A percentile compares a stretch with the other conserved stretches of the same genome.
Conservation (phyloP, 2,113 vertebrate species). For the Neofelis nebulosa region DNA sequence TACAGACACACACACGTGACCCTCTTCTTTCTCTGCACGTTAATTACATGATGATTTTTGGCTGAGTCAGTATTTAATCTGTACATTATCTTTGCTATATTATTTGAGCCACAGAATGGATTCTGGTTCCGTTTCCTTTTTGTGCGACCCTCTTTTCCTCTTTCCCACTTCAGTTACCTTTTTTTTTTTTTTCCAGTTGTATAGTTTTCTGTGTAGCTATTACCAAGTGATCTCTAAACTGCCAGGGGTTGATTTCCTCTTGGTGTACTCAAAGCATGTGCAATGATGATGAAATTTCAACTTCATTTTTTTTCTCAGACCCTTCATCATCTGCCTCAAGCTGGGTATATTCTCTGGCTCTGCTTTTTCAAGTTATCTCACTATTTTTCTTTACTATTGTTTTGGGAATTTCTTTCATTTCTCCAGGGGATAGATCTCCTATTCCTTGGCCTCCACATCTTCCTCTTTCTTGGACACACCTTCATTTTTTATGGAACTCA, state of each 20-base stretch:
- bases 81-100: not conserved
- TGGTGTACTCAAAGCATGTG: accelerated
- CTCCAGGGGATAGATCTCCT: not conserved
- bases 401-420: not conserved
- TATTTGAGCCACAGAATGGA: not conserved
- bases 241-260: not conserved
- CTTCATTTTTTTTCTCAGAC: not conserved
- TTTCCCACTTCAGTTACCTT: not conserved
- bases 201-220: not conserved
- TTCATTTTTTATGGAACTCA: not conserved
- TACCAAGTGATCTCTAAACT: not conserved
- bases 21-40: not conserved
- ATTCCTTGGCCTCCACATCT: not conserved
- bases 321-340: not conserved
- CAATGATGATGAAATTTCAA: not conserved
- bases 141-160: not conserved
- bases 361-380: not conserved
- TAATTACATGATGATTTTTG: not conserved
- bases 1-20: too few species aligned
- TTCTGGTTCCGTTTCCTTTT: conserved; percentile 4
- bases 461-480: not conserved
- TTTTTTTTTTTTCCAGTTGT: not conserved
- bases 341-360: not conserved
- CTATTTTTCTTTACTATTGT: not conserved
- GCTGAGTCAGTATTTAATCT: not conserved